Evolutionary conservation across 2,113 vertebrate genomes (phyloP), one percentile per base, ranked within the genome.

Genomic region (Cyanistes caeruleus): DNA sequence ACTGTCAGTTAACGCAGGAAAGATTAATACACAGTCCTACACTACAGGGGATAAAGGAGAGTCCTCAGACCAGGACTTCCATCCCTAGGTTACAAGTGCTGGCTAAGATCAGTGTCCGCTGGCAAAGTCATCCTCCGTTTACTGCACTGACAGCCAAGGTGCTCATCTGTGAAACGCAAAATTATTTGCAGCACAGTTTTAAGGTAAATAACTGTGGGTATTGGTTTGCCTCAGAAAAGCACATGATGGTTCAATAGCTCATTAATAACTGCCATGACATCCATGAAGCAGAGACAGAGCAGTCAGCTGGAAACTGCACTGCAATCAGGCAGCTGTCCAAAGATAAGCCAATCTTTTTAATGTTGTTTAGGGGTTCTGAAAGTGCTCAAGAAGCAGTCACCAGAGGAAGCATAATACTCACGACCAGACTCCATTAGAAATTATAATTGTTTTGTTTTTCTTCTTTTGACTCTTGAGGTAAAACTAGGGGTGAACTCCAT

Each of bases 221-320:
- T 56, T 5, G 6, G 52, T 79, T 82, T 78, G 52, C 76, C 70
- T 89, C 63, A 48, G 74, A 95, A 93, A 90, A 90, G 83, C 72
- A 65, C 21, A 39, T 20, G 56, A 93, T 53, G 44, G 90, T 58
- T 96, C 92, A 93, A 68, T 48, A 95, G 52, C 58, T 85, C 87
- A 64, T 82, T 95, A 93, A 59, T 87, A 89, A 95, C 70, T 78
- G 77, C 84, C 53, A 91, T 83, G 35, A 69, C 60, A 83, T 89
- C 89, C 89, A 89, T 53, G 74, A 89, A 91, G 60, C 77, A 91
- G 69, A 87, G 56, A 49, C 2, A 0, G 39, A 89, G 62, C 65
- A 64, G 74, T 90, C 89, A 87, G 39, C 70, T 72, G 81, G 93
- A 95, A 96, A 94, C 56, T 49, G 65, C 89, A 91, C 35, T 37